A percentile compares a stretch with the other conserved stretches of the same genome.
Evolutionary conservation across 2,888 invertebrate genomes (phyloP).

Genomic region (Netelia inedita): DNA sequence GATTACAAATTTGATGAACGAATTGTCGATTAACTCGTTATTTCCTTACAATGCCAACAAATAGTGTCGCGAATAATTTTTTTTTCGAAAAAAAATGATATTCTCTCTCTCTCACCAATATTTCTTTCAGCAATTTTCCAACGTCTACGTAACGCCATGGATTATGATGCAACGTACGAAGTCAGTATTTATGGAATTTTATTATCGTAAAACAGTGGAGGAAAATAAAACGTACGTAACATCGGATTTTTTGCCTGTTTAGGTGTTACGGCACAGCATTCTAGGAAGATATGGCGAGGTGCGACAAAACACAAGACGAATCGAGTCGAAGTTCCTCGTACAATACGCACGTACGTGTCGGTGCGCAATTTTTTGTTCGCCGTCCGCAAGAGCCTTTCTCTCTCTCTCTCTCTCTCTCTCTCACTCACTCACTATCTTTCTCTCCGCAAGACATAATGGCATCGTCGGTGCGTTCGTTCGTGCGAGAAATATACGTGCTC

Average conservation of each 20-base stretch:
- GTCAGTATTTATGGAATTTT: too few species aligned
- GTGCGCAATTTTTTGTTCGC: neutral
- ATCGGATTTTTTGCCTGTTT: too few species aligned
- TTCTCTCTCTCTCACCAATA: too few species aligned
- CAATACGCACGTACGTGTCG: neutral
- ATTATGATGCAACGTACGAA: too few species aligned
- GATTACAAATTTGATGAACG: too few species aligned
- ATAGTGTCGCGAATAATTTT: too few species aligned
- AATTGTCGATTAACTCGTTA: too few species aligned
- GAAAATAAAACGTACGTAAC: too few species aligned
- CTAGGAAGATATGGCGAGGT: neutral
- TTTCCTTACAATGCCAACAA: too few species aligned
- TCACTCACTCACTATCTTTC: neutral
- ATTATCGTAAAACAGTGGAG: too few species aligned
- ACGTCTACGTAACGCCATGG: neutral
- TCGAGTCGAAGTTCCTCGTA: neutral
- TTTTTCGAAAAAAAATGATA: too few species aligned
- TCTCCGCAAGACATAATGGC: constrained; percentile 42
- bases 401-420: constrained; percentile 13
- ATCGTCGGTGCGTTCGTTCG: constrained; percentile 51
- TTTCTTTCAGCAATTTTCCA: neutral
- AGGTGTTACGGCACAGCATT: too few species aligned
- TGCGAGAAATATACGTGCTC: constrained; percentile 55
- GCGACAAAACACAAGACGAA: neutral
- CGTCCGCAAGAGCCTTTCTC: neutral